These are phyloP conservation scores for Enteromius afrohamiltoni DNA, from an alignment of 2,797 vertebrate genomes.

Conservation along the genomic window DNA sequence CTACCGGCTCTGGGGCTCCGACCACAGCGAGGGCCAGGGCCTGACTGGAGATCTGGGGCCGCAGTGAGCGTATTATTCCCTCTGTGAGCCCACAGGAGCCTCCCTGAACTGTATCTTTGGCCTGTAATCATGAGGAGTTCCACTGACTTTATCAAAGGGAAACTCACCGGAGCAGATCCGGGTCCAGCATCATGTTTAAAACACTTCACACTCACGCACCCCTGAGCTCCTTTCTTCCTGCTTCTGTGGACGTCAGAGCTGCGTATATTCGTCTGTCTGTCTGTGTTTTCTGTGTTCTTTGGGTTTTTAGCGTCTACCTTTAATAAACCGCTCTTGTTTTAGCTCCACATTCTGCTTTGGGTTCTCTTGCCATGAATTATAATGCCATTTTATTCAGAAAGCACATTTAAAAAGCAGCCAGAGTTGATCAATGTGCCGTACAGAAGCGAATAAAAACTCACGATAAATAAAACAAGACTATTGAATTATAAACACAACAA, in stretches of 20 bases:
- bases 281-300: background rate
- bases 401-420: background rate
- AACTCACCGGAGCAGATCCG: background rate
- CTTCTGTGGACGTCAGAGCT: background rate
- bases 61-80: constrained; percentile 58
- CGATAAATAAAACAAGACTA: background rate
- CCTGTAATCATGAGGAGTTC: background rate
- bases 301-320: constrained; percentile 35
- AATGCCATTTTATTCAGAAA: background rate
- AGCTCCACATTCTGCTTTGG: background rate
- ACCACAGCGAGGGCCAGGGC: constrained; percentile 84
- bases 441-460: too few species aligned
- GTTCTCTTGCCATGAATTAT: background rate
- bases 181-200: background rate
- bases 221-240: background rate
- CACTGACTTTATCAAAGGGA: background rate
- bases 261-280: background rate
- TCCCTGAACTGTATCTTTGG: background rate
- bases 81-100: background rate
- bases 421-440: background rate
- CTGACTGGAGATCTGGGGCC: constrained; percentile 71
- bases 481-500: background rate
- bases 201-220: background rate
- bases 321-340: constrained; percentile 24
- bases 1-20: constrained; percentile 91